Conservation (phyloP, 2,113 vertebrate species). For the Pachypanchax playfairii region DNA sequence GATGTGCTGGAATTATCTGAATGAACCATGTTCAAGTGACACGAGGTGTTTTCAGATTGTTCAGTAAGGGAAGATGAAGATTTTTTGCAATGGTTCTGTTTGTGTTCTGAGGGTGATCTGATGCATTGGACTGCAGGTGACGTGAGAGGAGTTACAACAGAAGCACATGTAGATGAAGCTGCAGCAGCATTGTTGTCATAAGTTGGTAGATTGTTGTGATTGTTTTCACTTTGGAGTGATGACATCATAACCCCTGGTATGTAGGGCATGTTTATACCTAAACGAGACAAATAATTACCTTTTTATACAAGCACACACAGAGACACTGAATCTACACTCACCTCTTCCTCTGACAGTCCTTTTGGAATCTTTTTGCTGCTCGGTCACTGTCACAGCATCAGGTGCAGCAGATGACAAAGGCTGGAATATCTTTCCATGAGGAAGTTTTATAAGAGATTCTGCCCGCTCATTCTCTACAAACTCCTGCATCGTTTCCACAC, state of each 20-base stretch:
- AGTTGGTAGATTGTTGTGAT: conserved; percentile 15
- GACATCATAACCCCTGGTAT: conserved; percentile 1
- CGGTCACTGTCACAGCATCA: conserved; percentile 4
- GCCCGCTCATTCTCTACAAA: not conserved
- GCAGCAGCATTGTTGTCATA: not conserved
- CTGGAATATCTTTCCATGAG: not conserved
- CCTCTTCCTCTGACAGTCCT: conserved; percentile 11
- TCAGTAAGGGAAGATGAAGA: not conserved
- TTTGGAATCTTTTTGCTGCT: conserved; percentile 1
- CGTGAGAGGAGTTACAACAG: conserved; percentile 5
- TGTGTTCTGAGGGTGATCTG: not conserved
- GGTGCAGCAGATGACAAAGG: conserved; percentile 1
- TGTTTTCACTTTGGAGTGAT: conserved; percentile 8
- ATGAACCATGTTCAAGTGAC: conserved; percentile 1
- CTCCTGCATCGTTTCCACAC: not conserved
- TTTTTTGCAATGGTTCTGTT: not conserved
- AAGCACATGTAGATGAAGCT: not conserved
- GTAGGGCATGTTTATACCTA: conserved; percentile 18
- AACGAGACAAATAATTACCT: conserved; percentile 1
- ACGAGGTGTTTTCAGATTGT: conserved; percentile 5
- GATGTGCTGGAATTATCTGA: conserved; percentile 8
- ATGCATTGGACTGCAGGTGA: conserved; percentile 1
- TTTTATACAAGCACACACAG: not conserved
- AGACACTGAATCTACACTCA: conserved; percentile 1
- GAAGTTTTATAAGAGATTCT: conserved; percentile 25